Conservation (phyloP, 2,797 vertebrate genomes). For the Parauchenoglanis punctatus region DNA sequence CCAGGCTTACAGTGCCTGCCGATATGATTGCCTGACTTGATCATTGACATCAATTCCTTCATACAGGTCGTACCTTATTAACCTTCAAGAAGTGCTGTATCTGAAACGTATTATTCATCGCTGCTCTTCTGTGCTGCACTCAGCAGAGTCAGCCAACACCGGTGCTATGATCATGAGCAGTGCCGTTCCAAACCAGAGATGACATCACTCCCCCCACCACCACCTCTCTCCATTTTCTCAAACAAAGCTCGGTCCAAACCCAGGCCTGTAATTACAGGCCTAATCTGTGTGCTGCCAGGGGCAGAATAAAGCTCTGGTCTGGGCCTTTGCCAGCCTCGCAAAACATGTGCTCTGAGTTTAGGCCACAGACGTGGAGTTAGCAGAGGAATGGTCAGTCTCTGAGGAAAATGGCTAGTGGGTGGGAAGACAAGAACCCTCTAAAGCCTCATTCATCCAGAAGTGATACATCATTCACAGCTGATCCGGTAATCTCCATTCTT, state of each 20-base stretch:
- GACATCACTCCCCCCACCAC: slow-evolving; percentile 71
- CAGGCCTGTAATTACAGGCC: slow-evolving; percentile 63
- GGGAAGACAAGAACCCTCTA: slow-evolving; percentile 1
- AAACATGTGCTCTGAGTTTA: slow-evolving; percentile 74
- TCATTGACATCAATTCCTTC: neutral
- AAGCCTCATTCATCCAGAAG: slow-evolving; percentile 17
- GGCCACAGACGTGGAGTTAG: slow-evolving; percentile 59
- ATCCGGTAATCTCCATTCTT: slow-evolving; percentile 6
- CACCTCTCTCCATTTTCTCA: slow-evolving; percentile 56
- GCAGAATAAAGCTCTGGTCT: slow-evolving; percentile 72
- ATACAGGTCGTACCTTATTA: slow-evolving; percentile 23
- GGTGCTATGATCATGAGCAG: slow-evolving; percentile 60
- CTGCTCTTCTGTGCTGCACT: slow-evolving; percentile 48
- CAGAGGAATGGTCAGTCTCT: slow-evolving; percentile 44
- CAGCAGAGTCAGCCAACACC: slow-evolving; percentile 66
- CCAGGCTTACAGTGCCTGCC: neutral
- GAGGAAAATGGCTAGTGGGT: slow-evolving; percentile 13
- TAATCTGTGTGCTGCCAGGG: slow-evolving; percentile 61
- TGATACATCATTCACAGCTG: neutral
- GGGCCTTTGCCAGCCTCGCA: slow-evolving; percentile 67
- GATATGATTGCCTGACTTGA: slow-evolving; percentile 1
- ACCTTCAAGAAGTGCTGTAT: slow-evolving; percentile 14
- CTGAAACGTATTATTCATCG: slow-evolving; percentile 36
- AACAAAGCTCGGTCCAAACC: slow-evolving; percentile 61
- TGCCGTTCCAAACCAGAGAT: slow-evolving; percentile 69